Evolutionary conservation across 2,797 vertebrate species (phyloP).

Genomic region (Rachycentron canadum): DNA sequence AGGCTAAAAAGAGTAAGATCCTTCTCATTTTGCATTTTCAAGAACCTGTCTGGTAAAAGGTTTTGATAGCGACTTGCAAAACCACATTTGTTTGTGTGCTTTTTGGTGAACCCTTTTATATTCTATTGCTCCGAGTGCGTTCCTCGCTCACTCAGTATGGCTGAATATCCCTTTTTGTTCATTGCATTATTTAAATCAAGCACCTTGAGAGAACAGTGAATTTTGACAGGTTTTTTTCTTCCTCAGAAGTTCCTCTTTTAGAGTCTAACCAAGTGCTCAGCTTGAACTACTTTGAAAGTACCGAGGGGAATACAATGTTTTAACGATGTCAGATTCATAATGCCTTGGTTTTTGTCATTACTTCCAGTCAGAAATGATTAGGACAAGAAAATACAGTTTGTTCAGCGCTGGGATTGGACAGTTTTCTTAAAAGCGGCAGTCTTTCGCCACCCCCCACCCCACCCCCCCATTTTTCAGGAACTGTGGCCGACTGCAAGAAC

Average conservation of each 20-base stretch:
- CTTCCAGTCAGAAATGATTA: conserved; percentile 41
- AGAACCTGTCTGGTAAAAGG: conserved; percentile 46
- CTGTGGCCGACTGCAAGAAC: neutral
- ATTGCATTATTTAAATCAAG: conserved; percentile 64
- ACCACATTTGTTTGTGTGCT: conserved; percentile 22
- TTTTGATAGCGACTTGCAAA: conserved; percentile 21
- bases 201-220: conserved; percentile 37
- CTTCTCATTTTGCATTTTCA: conserved; percentile 40
- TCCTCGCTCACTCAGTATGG: conserved; percentile 34
- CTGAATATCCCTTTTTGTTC: conserved; percentile 49
- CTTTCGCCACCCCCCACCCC: no score
- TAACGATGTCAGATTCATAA: conserved; percentile 29
- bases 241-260: conserved; percentile 22
- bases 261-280: conserved; percentile 13
- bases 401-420: neutral
- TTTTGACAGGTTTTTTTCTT: conserved; percentile 26
- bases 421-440: conserved; percentile 3
- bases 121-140: conserved; percentile 44
- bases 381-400: conserved; percentile 11
- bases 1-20: conserved; percentile 33
- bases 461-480: no score
- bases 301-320: conserved; percentile 4
- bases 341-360: neutral
- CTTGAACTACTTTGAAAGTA: conserved; percentile 26
- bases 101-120: conserved; percentile 47